Evolutionary conservation across 2,797 vertebrate species (phyloP), one percentile per base, ranked within the genome.

Genomic region (Notolabrus celidotus): DNA sequence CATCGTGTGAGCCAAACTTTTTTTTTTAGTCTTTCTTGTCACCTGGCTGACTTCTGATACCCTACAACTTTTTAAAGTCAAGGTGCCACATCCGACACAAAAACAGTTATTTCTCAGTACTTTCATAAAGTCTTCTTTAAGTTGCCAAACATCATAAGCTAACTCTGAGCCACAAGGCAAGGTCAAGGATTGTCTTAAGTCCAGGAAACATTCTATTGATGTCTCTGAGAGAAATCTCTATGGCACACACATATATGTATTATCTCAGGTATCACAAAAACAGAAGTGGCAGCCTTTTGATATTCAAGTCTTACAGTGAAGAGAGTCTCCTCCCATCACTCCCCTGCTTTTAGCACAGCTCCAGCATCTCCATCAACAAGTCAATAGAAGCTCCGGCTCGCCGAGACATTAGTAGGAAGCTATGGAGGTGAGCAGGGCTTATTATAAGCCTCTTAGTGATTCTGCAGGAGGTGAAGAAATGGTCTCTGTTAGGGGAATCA

Each of bases 1-100:
- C 92, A 91, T 92, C 92, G 94, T 92, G 91, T 20, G 69, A 95
- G 95, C 93, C 93, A 95, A 90, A 95, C 94, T 92, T 95, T 94
- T 49, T 94, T 49, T n/a, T 31, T 31, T 45, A 43, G 31, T 74
- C 57, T 62, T 14, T 84, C 39, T 62, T 92, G 90, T 92, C 91
- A 95, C 92, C 93, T 96, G 94, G 96, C 95, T 95, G 73, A 82
- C 75, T 81, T 82, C 62, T 80, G 73, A 82, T 78, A 55, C 59
- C 57, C 76, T 57, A 42, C 49, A 85, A 84, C 82, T 77, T 85
- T 29, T 53, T 75, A 36, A 36, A 36, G 10, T 36, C 10, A 36
- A 2, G 34, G 31, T 31, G 7, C 29, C 5, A 31, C 7, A 4
- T 31, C 29, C 31, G 36, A 36, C 10, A 36, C 34, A 68, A 42